These are phyloP conservation scores for Seira musarum DNA, from an alignment of 2,888 invertebrate species.

Conservation along the genomic window DNA sequence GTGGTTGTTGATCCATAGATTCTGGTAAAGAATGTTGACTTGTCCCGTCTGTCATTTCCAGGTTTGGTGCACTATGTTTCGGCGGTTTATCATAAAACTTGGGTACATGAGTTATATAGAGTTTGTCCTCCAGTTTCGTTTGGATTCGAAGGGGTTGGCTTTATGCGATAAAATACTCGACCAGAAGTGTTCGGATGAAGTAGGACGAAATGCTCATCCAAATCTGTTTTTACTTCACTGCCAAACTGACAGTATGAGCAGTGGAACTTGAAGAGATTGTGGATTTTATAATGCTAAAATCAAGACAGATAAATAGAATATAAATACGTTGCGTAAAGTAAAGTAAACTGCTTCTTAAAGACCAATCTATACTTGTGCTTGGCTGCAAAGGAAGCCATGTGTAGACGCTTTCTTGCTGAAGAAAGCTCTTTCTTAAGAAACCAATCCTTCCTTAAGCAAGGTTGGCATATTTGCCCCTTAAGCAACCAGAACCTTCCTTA, in stretches of 20 bases:
- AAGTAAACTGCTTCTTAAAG: too few relatives aligned
- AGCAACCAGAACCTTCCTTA: too few relatives aligned
- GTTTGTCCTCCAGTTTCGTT: too few relatives aligned
- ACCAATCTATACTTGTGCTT: too few relatives aligned
- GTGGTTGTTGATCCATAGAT: background rate
- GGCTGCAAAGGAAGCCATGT: too few relatives aligned
- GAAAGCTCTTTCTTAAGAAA: too few relatives aligned
- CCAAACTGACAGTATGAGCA: conserved; percentile 75
- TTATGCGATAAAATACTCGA: conserved; percentile 65
- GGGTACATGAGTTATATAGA: background rate
- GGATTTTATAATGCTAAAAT: conserved; percentile 73
- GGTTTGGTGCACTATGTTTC: background rate
- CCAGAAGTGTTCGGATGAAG: conserved; percentile 69
- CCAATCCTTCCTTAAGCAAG: too few relatives aligned
- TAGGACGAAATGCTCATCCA: conserved; percentile 73
- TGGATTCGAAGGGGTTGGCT: conserved; percentile 29
- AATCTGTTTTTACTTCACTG: conserved; percentile 71
- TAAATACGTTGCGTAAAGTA: too few relatives aligned
- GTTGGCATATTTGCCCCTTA: too few relatives aligned
- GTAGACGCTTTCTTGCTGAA: too few relatives aligned
- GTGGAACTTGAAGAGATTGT: conserved; percentile 73
- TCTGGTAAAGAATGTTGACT: too few relatives aligned
- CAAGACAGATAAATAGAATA: conserved; percentile 43
- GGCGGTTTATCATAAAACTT: background rate
- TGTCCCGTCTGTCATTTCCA: background rate